These are phyloP conservation scores for Geophilus truncorum DNA, from an alignment of 2,888 invertebrate species.

Conservation along the genomic window DNA sequence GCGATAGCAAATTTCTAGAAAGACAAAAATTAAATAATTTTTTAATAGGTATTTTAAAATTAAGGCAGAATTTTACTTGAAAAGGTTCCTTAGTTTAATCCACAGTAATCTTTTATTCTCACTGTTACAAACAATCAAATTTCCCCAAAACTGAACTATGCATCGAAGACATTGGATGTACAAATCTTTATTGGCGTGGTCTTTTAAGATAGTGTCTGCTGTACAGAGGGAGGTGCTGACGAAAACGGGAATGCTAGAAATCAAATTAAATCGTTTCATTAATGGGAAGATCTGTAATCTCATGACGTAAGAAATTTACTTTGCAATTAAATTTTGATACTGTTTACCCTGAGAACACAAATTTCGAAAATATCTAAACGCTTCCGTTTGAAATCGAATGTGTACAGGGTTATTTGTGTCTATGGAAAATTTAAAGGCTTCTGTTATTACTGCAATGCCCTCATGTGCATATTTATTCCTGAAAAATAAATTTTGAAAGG, in stretches of 20 bases:
- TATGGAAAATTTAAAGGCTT: not conserved
- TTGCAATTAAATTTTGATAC: not conserved
- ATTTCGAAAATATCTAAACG: slow-evolving; percentile 25
- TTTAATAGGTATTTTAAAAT: not conserved
- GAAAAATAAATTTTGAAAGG: not conserved
- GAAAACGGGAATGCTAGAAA: too few relatives aligned
- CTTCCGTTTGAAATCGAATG: not conserved
- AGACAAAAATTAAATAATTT: not conserved
- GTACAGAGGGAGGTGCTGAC: too few relatives aligned
- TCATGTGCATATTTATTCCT: not conserved
- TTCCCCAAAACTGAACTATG: slow-evolving; percentile 57
- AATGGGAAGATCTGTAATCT: too few relatives aligned
- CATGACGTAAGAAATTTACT: slow-evolving; percentile 11
- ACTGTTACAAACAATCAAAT: slow-evolving; percentile 56
- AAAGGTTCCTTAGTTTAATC: slow-evolving; percentile 41
- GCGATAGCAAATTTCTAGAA: slow-evolving; percentile 12
- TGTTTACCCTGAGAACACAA: not conserved
- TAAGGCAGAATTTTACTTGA: not conserved
- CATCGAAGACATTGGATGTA: slow-evolving; percentile 14
- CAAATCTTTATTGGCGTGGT: not conserved
- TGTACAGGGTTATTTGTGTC: not conserved
- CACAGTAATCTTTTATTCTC: slow-evolving; percentile 56
- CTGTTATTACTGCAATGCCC: not conserved
- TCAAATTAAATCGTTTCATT: too few relatives aligned
- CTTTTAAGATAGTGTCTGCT: too few relatives aligned